Base-by-base conservation (phyloP, 2,888 invertebrate species). In the Synergus laeviventris region DNA sequence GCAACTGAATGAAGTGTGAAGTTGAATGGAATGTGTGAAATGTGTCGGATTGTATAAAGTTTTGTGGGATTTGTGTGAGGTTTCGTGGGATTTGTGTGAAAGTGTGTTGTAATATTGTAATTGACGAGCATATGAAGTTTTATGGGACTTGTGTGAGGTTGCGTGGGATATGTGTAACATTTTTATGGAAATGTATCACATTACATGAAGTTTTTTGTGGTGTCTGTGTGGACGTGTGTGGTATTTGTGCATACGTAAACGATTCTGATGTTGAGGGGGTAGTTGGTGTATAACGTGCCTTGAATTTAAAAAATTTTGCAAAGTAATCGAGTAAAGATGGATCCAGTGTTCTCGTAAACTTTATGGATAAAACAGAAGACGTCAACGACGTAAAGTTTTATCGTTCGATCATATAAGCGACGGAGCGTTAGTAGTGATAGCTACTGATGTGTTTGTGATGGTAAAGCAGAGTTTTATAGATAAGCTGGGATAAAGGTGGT, bases 361-460 rank as follows among this genome's bases (percentile, higher is more conserved):
- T 81, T 59, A 31, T 36, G 24, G 38, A 56, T 24, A 77, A 78
- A 77, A 78, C 74, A 75, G 77, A 76, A 77, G 76, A 59, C 70
- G 76, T 81, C 85, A 86, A 86, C 82, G 76, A 59, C 73, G 76
- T 81, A 85, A 86, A 86, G 82, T 87, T 85, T 86, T 85, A 86
- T 78, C 81, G 84, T 80, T 83, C 81, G 80, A 86, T 84, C 84
- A 82, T 85, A 80, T 83, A 82, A 86, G 54, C 54, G 54, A 54
- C 11, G 18, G 54, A 11, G n/a, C 1, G 9, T 18, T 9, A 54
- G 18, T 9, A 54, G n/a, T 49, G 49, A 49, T 8, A 49, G 54
- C n/a, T 18, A 3, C n/a, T 18, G 9, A 9, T 54, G 54, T 8
- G 54, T 9, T 54, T 54, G 9, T 18, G 42, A 54, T 8, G 18